These are phyloP conservation scores for Anastrepha ludens DNA, from an alignment of 1,140 invertebrate genomes.

Conservation along the genomic window DNA sequence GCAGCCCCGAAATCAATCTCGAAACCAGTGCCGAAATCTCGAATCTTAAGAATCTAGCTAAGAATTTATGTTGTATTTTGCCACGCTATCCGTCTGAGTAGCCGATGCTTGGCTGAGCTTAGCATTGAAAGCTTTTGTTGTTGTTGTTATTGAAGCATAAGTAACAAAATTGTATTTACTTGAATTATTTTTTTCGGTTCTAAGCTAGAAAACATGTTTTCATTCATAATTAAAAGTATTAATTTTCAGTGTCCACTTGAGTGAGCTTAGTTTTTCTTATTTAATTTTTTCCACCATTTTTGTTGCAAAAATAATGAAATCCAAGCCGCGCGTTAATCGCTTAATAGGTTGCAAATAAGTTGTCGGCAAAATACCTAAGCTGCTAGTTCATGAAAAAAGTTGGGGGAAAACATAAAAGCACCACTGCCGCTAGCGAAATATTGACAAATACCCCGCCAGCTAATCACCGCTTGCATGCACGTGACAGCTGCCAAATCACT, in stretches of 20 bases:
- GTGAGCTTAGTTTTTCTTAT: background rate
- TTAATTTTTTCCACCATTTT: too few species aligned
- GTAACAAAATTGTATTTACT: background rate
- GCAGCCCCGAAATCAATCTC: too few species aligned
- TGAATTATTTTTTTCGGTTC: constrained; percentile 5
- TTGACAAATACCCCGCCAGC: constrained; percentile 25
- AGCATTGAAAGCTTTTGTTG: too few species aligned
- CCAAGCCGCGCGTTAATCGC: constrained; percentile 1
- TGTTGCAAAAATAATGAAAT: background rate
- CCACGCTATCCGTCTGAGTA: background rate
- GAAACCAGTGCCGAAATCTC: too few species aligned
- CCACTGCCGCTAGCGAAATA: background rate
- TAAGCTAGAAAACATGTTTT: background rate
- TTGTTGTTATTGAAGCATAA: too few species aligned
- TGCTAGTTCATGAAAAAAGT: background rate
- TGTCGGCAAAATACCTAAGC: background rate
- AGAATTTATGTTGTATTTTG: background rate
- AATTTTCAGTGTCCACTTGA: constrained; percentile 26
- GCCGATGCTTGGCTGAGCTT: too few species aligned
- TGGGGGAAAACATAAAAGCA: background rate
- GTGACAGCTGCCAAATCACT: constrained; percentile 39
- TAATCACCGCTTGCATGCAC: constrained; percentile 17
- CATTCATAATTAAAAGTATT: constrained; percentile 20
- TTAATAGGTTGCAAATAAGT: background rate
- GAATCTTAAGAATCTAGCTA: too few species aligned